Conservation (phyloP, 2,113 vertebrate species). For the Barbus barbus region DNA sequence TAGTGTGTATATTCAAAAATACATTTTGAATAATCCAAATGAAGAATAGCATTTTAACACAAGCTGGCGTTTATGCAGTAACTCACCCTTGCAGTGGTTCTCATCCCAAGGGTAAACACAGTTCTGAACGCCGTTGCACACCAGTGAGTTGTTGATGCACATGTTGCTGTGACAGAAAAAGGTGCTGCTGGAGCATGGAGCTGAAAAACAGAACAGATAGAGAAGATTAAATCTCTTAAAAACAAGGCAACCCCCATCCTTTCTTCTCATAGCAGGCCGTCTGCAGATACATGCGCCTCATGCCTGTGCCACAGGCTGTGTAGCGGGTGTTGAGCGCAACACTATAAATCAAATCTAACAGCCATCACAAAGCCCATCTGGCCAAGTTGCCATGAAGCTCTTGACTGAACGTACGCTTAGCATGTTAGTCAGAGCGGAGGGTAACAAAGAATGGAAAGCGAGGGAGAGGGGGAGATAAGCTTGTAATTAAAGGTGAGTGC, state of each 20-base stretch:
- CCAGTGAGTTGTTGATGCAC: conserved; percentile 98
- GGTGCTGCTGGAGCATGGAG: conserved; percentile 88
- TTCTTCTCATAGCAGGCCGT: neutral
- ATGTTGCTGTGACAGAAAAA: conserved; percentile 99
- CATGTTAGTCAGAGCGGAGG: conserved; percentile 1
- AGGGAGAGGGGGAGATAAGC: conserved; percentile 47
- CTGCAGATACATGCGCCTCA: neutral
- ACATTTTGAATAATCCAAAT: neutral
- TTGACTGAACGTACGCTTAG: neutral
- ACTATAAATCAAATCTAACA: conserved; percentile 29
- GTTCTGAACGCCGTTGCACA: conserved; percentile 98
- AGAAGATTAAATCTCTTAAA: conserved; percentile 33
- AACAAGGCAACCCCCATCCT: neutral
- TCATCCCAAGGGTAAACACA: conserved; percentile 99
- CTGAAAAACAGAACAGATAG: conserved; percentile 72
- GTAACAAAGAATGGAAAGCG: neutral
- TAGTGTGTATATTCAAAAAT: neutral
- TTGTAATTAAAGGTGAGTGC: conserved; percentile 63
- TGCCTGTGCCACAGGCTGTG: conserved; percentile 16
- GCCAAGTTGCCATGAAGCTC: conserved; percentile 11
- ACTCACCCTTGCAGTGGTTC: conserved; percentile 95
- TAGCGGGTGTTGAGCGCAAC: neutral
- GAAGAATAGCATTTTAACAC: neutral
- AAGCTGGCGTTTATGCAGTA: neutral
- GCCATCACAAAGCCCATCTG: conserved; percentile 28